A percentile compares a stretch with the other conserved stretches of the same genome.
Evolutionary conservation across 2,888 invertebrate genomes (phyloP).

Genomic region (Ennomos fuscantarius): DNA sequence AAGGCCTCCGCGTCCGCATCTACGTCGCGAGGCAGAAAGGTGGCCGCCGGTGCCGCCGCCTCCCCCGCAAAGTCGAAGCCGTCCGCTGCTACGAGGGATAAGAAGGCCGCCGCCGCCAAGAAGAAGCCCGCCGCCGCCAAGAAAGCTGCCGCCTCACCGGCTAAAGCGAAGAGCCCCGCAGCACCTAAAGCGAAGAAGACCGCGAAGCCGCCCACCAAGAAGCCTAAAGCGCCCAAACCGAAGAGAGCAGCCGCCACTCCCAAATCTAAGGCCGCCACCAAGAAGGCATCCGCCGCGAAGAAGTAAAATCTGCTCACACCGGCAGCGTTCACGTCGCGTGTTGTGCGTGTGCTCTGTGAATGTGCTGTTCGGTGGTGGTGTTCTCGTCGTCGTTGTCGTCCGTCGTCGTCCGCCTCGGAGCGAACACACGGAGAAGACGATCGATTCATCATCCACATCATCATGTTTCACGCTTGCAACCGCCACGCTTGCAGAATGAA

Average conservation of each 20-base stretch:
- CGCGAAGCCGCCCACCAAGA: conserved; percentile 52
- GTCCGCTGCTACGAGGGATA: conserved; percentile 41
- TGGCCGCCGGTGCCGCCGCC: no score
- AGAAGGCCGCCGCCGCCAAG: conserved; percentile 48
- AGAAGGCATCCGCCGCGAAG: conserved; percentile 48
- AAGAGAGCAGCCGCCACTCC: conserved; percentile 43
- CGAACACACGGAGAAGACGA: no score
- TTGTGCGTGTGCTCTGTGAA: neutral
- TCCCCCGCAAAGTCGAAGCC: neutral
- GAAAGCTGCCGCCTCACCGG: conserved; percentile 15
- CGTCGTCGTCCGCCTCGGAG: no score
- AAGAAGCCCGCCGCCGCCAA: conserved; percentile 32
- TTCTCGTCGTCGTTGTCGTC: no score
- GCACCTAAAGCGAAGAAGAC: conserved; percentile 52
- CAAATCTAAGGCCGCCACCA: conserved; percentile 38
- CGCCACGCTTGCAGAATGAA: no score
- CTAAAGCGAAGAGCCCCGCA: conserved; percentile 37
- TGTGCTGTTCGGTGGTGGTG: no score
- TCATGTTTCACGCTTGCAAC: no score
- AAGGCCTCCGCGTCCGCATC: conserved; percentile 31
- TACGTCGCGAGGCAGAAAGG: no score
- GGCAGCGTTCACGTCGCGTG: neutral
- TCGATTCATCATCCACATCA: no score
- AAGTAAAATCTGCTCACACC: neutral
- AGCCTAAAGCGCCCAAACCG: no score